Evolutionary conservation across 1,140 invertebrate species (phyloP), one percentile per base, ranked within the genome.

Genomic region (Leptonema lineaticorne): DNA sequence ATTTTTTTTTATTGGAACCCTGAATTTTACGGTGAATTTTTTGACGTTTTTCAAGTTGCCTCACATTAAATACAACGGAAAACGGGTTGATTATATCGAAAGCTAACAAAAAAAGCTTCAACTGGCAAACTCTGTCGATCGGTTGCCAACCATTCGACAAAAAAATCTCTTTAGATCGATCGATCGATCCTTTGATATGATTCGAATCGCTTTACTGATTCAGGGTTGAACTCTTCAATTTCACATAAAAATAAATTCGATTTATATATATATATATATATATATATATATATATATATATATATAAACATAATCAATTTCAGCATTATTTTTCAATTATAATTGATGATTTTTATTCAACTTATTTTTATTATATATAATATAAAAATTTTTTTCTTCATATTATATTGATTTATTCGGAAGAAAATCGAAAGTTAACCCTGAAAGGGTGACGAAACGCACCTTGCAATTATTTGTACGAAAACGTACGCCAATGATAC

Each of bases 391-490:
- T n/a, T n/a, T n/a, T n/a, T n/a, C n/a, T n/a, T n/a, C n/a, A n/a
- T n/a, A n/a, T n/a, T n/a, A n/a, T n/a, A n/a, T n/a, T n/a, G n/a
- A n/a, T n/a, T n/a, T n/a, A n/a, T n/a, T n/a, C n/a, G n/a, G n/a
- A n/a, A n/a, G n/a, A n/a, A n/a, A n/a, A n/a, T n/a, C n/a, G n/a
- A n/a, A n/a, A n/a, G n/a, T 53, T 27, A 53, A 20, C 57, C 57
- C 57, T 59, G 58, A 48, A 56, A 26, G 20, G 41, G n/a, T 18
- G 14, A 16, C 37, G 37, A 41, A 2, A 29, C 27, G 50, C 70
- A 67, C 70, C 67, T 63, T 72, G 50, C 50, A 72, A 72, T 72
- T 72, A 72, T 69, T 64, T 66, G 67, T 67, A 60, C 67, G 67
- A 58, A 37, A 37, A 46, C 56, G 67, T 59, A 14, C 20, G 37